A percentile compares a stretch with the other conserved stretches of the same genome.
phyloP scores from a whole-genome alignment of 2,113 vertebrate genomes.

The Tursiops truncatus region DNA sequence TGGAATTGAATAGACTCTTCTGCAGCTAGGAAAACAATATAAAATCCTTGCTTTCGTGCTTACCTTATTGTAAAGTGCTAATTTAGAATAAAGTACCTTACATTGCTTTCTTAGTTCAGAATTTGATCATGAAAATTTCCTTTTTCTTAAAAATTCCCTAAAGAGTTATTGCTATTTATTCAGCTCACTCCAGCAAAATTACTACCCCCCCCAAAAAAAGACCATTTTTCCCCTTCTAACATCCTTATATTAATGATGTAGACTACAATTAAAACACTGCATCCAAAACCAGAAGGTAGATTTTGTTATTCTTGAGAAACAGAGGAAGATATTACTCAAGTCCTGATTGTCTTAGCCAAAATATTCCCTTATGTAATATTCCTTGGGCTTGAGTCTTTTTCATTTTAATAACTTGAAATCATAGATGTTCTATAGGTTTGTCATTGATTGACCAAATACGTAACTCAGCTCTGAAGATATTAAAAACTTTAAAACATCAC shows the following conservation, averaged over 20 bases:
- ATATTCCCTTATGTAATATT: neutral
- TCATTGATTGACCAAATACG: neutral
- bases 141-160: neutral
- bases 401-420: conserved; percentile 4
- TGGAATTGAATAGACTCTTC: neutral
- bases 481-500: neutral
- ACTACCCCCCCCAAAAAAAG: neutral
- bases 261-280: neutral
- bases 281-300: neutral
- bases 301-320: neutral
- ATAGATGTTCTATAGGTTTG: neutral
- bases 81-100: neutral
- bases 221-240: neutral
- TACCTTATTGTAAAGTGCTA: neutral
- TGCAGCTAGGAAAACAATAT: neutral
- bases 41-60: neutral
- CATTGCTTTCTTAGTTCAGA: conserved; percentile 7
- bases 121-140: neutral
- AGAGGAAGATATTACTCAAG: neutral
- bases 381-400: neutral
- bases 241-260: neutral
- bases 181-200: neutral
- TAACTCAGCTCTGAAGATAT: neutral
- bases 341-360: neutral
- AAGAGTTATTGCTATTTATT: neutral